Conservation (phyloP, 2,113 vertebrate species). For the Malurus melanocephalus region DNA sequence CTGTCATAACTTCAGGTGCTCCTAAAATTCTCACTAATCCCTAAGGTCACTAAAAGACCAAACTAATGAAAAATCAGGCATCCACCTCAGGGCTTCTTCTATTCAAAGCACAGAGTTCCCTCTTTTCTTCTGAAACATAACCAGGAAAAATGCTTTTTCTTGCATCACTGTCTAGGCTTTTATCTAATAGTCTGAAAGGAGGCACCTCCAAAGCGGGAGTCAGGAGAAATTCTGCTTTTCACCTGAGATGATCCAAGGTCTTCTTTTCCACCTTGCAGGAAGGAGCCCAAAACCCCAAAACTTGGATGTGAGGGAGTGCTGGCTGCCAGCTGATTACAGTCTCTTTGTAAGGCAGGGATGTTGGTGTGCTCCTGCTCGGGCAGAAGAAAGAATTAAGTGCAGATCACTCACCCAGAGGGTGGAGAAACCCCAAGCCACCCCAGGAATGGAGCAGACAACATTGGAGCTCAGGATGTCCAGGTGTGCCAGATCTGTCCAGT, state of each 20-base stretch:
- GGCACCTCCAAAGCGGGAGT: neutral
- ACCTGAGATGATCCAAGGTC: neutral
- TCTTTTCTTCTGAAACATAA: neutral
- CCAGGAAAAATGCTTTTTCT: neutral
- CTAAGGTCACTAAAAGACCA: neutral
- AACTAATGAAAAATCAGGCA: neutral
- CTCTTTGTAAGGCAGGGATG: neutral
- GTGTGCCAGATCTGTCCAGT: neutral
- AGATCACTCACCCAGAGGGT: neutral
- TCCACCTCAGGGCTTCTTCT: neutral
- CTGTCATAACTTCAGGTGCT: neutral
- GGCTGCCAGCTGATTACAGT: neutral
- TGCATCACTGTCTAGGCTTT: neutral
- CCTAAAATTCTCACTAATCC: neutral
- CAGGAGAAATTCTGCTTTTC: neutral
- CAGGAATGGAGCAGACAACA: neutral
- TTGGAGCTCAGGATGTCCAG: accelerated
- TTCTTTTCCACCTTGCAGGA: neutral
- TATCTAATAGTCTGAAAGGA: neutral
- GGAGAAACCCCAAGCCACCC: neutral
- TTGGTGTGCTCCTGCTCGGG: neutral
- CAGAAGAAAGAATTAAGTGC: neutral
- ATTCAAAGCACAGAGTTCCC: neutral
- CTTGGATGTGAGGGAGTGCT: neutral
- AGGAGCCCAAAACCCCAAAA: neutral